Conservation (phyloP, 2,113 vertebrate species). For the Pituophis catenifer region DNA sequence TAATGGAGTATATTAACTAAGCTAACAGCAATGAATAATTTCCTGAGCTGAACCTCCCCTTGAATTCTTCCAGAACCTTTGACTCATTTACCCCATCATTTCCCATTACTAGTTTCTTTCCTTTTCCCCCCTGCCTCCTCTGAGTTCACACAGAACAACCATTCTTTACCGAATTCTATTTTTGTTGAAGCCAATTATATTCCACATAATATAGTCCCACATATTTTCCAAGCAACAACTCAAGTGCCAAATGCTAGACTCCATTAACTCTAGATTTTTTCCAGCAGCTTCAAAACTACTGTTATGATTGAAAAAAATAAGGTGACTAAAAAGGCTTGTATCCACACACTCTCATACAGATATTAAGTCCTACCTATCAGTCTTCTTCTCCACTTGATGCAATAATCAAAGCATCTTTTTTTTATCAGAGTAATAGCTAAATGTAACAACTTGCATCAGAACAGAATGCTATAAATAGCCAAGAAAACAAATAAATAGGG, state of each 20-base stretch:
- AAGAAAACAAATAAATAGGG: not conserved
- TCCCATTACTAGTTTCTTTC: conserved; percentile 27
- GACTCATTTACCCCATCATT: not conserved
- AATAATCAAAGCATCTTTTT: not conserved
- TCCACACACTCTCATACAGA: not conserved
- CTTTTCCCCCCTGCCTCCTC: not conserved
- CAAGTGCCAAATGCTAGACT: conserved; percentile 1
- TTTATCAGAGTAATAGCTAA: not conserved
- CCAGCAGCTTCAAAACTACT: not conserved
- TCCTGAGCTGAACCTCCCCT: conserved; percentile 50
- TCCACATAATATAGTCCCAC: not conserved
- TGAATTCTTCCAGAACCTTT: conserved; percentile 49
- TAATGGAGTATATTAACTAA: not conserved
- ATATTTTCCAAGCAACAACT: not conserved
- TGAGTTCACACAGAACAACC: conserved; percentile 37
- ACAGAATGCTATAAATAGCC: not conserved
- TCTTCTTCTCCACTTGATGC: not conserved
- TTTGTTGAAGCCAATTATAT: conserved; percentile 15
- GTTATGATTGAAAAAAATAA: not conserved
- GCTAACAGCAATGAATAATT: conserved; percentile 63
- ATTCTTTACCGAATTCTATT: conserved; percentile 20
- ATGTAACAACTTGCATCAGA: not conserved
- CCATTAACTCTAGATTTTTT: not conserved
- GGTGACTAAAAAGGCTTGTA: not conserved
- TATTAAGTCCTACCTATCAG: not conserved